These are phyloP conservation scores for Tragelaphus oryx DNA, from an alignment of 2,797 vertebrate genomes.

Conservation along the genomic window DNA sequence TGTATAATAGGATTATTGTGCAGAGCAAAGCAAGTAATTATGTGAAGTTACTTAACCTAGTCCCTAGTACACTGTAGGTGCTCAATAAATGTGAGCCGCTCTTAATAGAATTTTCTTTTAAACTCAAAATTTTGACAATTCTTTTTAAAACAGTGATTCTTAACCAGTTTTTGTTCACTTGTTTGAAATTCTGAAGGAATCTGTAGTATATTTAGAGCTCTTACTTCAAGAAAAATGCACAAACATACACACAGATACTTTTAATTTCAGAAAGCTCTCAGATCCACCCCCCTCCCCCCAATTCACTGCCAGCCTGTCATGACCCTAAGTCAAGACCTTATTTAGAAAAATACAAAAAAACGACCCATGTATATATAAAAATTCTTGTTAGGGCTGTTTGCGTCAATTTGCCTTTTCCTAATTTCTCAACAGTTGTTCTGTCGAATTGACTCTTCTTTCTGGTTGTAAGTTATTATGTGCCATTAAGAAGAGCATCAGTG, in stretches of 20 bases:
- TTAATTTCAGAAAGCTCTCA: not conserved
- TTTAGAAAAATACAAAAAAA: not conserved
- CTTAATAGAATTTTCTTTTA: not conserved
- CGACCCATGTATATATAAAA: not conserved
- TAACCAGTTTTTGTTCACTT: conserved; percentile 6
- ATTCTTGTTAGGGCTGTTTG: not conserved
- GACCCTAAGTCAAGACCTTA: not conserved
- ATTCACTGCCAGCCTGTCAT: not conserved
- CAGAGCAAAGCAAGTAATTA: not conserved
- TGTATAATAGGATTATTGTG: not conserved
- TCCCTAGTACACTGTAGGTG: not conserved
- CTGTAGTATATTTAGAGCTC: not conserved
- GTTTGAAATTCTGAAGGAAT: not conserved
- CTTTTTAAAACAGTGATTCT: not conserved
- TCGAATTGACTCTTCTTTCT: not conserved
- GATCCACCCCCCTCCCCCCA: rapidly evolving
- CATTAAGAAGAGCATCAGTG: not conserved
- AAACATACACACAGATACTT: not conserved
- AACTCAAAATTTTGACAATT: not conserved
- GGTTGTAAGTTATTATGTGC: not conserved
- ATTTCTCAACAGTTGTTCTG: not conserved
- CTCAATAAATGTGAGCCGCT: not conserved
- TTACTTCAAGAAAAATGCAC: not conserved
- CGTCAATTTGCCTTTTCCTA: not conserved
- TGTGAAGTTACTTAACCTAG: not conserved